These are phyloP conservation scores for Acanthopagrus latus DNA, from an alignment of 2,797 vertebrate genomes.

Conservation along the genomic window DNA sequence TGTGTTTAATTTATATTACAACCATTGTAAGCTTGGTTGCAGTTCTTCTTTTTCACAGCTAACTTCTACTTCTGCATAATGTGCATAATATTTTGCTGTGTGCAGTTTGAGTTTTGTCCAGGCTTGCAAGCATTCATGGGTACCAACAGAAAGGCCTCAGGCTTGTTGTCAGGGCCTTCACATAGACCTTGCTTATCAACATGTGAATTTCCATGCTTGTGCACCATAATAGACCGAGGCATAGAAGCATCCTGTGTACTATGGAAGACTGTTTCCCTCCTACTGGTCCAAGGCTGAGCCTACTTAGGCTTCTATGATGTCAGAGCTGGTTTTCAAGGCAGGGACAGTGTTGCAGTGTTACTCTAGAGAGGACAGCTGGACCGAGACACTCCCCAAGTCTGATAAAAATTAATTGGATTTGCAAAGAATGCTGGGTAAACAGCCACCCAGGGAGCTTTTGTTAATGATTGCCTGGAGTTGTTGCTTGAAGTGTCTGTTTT, in stretches of 20 bases:
- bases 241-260: conserved; percentile 32
- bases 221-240: conserved; percentile 23
- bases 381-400: conserved; percentile 46
- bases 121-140: conserved; percentile 23
- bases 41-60: not conserved
- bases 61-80: not conserved
- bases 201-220: conserved; percentile 50
- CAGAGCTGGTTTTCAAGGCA: conserved; percentile 26
- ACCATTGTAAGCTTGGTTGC: not conserved
- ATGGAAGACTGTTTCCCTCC: conserved; percentile 47
- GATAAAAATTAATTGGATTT: conserved; percentile 78
- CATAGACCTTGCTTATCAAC: conserved; percentile 49
- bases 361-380: conserved; percentile 50
- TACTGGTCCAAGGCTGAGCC: conserved; percentile 39
- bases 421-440: conserved; percentile 72
- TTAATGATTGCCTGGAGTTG: conserved; percentile 79
- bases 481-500: conserved; percentile 69
- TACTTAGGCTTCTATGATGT: not conserved
- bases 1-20: not conserved
- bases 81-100: not conserved
- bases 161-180: conserved; percentile 44
- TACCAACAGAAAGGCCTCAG: conserved; percentile 26
- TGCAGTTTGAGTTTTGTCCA: not conserved
- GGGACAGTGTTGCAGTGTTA: conserved; percentile 14
- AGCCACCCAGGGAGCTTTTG: conserved; percentile 75